Percentiles rank a stretch among this genome's conserved stretches.
These are phyloP conservation scores for Eilema depressum DNA, from an alignment of 2,888 invertebrate genomes.

Conservation along the genomic window DNA sequence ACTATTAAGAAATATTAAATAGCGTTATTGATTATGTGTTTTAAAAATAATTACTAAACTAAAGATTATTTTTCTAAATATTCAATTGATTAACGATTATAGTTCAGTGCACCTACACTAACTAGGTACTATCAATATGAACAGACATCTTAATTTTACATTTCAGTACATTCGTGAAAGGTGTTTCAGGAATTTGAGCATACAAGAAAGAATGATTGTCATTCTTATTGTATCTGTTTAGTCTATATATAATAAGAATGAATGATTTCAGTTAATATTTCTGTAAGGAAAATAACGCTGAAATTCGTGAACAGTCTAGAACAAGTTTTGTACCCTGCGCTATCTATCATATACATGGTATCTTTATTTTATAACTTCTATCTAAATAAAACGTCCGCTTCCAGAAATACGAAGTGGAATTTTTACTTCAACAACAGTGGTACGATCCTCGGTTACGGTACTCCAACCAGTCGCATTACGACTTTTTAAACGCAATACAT, in stretches of 20 bases:
- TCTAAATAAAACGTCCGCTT: constrained; percentile 51
- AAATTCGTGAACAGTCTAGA: not conserved
- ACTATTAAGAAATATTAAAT: not conserved
- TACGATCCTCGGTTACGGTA: constrained; percentile 95
- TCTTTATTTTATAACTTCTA: not conserved
- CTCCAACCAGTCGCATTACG: constrained; percentile 95
- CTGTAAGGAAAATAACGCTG: not conserved
- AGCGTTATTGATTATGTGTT: not conserved
- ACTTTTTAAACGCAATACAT: constrained; percentile 96
- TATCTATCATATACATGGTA: constrained; percentile 6
- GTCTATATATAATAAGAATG: not conserved
- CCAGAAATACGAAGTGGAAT: constrained; percentile 98
- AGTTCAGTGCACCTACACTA: too few species aligned
- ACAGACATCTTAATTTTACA: not conserved
- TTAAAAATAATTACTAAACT: not conserved
- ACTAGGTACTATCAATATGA: too few species aligned
- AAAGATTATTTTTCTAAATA: not conserved
- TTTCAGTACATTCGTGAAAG: too few species aligned
- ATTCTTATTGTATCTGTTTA: too few species aligned
- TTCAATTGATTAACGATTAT: not conserved
- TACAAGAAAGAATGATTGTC: too few species aligned
- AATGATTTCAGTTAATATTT: not conserved
- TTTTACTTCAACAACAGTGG: constrained; percentile 97
- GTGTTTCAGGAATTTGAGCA: too few species aligned
- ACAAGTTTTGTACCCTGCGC: constrained; percentile 21